phyloP scores from a whole-genome alignment of 2,113 vertebrate species.

The Salvelinus sp. region DNA sequence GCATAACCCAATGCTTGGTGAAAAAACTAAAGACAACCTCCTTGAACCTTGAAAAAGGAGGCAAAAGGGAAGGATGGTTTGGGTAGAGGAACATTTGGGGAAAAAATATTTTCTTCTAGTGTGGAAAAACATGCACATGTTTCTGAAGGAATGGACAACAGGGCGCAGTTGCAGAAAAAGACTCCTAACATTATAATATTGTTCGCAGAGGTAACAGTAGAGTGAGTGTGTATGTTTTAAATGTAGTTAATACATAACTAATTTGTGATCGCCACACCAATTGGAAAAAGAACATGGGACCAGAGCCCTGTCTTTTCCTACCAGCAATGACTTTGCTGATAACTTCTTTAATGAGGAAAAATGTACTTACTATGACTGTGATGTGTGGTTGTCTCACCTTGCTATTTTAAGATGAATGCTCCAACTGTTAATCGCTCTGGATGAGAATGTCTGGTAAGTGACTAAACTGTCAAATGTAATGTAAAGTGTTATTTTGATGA shows the following conservation, averaged over 20 bases:
- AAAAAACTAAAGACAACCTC: conserved; percentile 27
- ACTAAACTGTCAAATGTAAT: too few relatives aligned
- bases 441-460: too few relatives aligned
- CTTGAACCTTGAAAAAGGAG: conserved; percentile 25
- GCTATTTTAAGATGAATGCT: too few relatives aligned
- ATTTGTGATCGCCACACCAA: too few relatives aligned
- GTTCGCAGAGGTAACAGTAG: neutral
- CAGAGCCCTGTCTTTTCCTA: too few relatives aligned
- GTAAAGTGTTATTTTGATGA: too few relatives aligned
- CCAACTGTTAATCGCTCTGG: too few relatives aligned
- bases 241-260: neutral
- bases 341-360: too few relatives aligned
- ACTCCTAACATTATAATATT: neutral
- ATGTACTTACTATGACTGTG: too few relatives aligned
- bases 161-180: neutral
- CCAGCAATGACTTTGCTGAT: too few relatives aligned
- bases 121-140: neutral
- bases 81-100: neutral
- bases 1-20: conserved; percentile 48
- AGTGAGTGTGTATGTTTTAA: neutral
- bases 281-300: too few relatives aligned
- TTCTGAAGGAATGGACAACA: neutral
- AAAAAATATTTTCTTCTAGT: neutral
- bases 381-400: too few relatives aligned
- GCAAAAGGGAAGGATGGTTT: neutral